These are phyloP conservation scores for Neoascia interrupta DNA, from an alignment of 2,888 invertebrate species.

Conservation along the genomic window DNA sequence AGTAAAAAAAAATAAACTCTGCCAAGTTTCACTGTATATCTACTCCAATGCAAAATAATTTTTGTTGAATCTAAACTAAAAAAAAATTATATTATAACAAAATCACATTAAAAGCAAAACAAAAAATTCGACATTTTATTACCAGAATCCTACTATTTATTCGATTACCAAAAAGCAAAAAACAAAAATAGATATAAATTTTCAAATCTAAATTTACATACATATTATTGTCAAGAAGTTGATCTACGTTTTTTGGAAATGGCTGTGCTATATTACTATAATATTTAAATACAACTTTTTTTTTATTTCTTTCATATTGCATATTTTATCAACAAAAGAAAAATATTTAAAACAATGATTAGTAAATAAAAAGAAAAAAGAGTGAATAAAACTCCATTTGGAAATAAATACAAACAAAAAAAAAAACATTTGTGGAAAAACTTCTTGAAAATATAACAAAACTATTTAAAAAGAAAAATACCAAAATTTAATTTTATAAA, in stretches of 20 bases:
- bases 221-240: constrained; percentile 88
- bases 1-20: no score
- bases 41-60: constrained; percentile 23
- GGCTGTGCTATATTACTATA: constrained; percentile 83
- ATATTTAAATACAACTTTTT: constrained; percentile 71
- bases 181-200: constrained; percentile 28
- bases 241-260: constrained; percentile 96
- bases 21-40: constrained; percentile 67
- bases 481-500: constrained; percentile 64
- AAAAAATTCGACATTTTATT: constrained; percentile 12
- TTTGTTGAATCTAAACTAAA: not conserved
- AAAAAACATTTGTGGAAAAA: constrained; percentile 76
- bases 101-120: not conserved
- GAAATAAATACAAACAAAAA: constrained; percentile 45
- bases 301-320: constrained; percentile 66
- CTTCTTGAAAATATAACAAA: constrained; percentile 78
- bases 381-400: constrained; percentile 66
- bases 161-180: constrained; percentile 35
- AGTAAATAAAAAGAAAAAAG: constrained; percentile 70
- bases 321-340: no score
- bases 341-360: constrained; percentile 38
- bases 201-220: constrained; percentile 40
- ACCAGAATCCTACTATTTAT: no score
- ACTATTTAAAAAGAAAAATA: constrained; percentile 57
- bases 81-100: not conserved